Base-by-base conservation (phyloP, 2,113 vertebrate genomes). In the Microcebus ravelobensis region DNA sequence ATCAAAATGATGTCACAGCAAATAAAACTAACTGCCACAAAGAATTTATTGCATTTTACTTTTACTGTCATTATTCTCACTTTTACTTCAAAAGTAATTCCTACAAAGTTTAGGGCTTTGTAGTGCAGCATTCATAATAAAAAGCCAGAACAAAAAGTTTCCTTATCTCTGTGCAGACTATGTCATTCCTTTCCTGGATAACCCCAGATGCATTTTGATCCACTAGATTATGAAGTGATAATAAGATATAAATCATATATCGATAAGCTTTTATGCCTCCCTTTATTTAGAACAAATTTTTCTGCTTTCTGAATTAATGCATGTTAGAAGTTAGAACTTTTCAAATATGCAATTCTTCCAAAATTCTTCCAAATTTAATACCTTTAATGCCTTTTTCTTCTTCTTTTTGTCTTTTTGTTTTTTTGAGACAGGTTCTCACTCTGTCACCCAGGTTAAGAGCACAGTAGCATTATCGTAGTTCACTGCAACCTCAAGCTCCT, bases 51-150 rank as follows among this genome's bases (percentile, higher is more conserved):
- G 8, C 6, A 29, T 83, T 87, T 45, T 20, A 29, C 15, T 95
- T 94, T 71, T 0, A 10, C 21, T 95, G 87, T 20, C 14, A 52
- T 36, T 92, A 27, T 76, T 97, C 85, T 57, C 95, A 2, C 79
- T 8, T 23, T 48, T 68, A 8, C 5, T 88, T 39, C 21, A 12
- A 68, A 70, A 87, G 74, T 81, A 93, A 83, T 77, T 86, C 48
- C 4, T 31, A 45, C 50, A 92, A 94, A 29, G 0, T 14, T 63
- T 59, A 15, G 80, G 23, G 12, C n/a, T 39, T 17, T 36, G 21
- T 85, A 36, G 77, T 68, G 61, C 5, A 36, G 4, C 52, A 7
- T 81, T 96, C 94, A 42, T 92, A 59, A 82, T 95, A 92, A 97
- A 97, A n/a, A 70, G 86, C 25, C 80, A 94, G 48, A 96, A 74